Percentiles rank a stretch among this genome's conserved stretches.
phyloP scores from a whole-genome alignment of 2,113 vertebrate species.

The Vimba vimba region DNA sequence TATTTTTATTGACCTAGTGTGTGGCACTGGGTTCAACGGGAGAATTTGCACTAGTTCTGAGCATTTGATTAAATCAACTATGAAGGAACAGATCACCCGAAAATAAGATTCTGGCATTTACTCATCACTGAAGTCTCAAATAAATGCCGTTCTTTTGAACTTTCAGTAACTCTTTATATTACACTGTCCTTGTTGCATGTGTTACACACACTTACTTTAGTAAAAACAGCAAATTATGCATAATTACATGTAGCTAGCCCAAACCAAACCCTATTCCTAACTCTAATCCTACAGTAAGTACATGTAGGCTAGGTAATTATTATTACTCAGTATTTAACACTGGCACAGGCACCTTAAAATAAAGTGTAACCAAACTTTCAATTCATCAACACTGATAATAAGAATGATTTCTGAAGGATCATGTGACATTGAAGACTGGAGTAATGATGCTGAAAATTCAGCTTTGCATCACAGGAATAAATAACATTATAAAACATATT shows the following conservation, averaged over 20 bases:
- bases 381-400: background rate
- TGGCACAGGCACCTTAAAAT: too few species aligned
- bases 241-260: too few species aligned
- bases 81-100: background rate
- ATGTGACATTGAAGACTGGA: background rate
- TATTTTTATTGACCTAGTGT: conserved; percentile 54
- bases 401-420: background rate
- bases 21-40: conserved; percentile 14
- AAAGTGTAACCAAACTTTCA: background rate
- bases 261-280: too few species aligned
- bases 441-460: background rate
- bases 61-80: conserved; percentile 16
- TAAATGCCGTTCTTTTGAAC: background rate
- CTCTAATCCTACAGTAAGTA: too few species aligned
- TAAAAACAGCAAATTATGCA: too few species aligned
- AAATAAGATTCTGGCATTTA: background rate
- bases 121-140: too few species aligned
- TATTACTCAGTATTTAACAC: too few species aligned
- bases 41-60: background rate
- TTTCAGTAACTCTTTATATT: background rate
- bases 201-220: too few species aligned
- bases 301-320: too few species aligned
- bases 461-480: background rate
- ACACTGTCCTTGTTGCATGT: too few species aligned
- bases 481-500: too few species aligned